A percentile compares a stretch with the other conserved stretches of the same genome.
phyloP scores from a whole-genome alignment of 2,888 invertebrate genomes.

The Rhodophaea formosa region DNA sequence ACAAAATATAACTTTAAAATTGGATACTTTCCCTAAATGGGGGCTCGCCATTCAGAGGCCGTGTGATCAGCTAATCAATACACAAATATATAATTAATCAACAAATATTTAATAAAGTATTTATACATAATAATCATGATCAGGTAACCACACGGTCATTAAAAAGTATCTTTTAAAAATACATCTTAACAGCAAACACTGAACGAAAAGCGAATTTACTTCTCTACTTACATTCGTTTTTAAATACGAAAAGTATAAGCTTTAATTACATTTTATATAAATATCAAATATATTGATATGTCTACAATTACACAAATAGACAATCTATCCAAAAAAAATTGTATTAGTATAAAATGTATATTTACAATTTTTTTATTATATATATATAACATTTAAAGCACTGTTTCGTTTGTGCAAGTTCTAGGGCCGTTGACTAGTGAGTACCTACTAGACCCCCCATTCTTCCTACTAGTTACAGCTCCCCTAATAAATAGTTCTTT shows the following conservation, averaged over 20 bases:
- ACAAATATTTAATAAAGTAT: constrained; percentile 3
- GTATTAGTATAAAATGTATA: constrained; percentile 27
- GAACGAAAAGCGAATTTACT: constrained; percentile 22
- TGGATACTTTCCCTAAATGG: constrained; percentile 67
- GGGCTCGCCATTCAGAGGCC: constrained; percentile 71
- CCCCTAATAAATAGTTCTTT: constrained; percentile 89
- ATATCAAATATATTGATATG: constrained; percentile 38
- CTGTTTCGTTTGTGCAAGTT: constrained; percentile 92
- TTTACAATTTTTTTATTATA: constrained; percentile 26
- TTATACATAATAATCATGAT: constrained; percentile 36
- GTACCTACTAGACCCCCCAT: constrained; percentile 87
- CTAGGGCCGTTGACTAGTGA: constrained; percentile 91
- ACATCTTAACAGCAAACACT: constrained; percentile 20
- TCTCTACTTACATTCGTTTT: neutral
- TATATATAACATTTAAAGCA: constrained; percentile 76
- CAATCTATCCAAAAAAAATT: constrained; percentile 29
- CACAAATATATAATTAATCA: constrained; percentile 27
- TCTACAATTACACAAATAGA: constrained; percentile 41
- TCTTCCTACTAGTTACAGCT: constrained; percentile 82
- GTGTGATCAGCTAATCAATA: constrained; percentile 51
- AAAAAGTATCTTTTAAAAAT: constrained; percentile 51
- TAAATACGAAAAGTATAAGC: neutral
- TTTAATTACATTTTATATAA: constrained; percentile 5
- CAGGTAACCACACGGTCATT: constrained; percentile 53
- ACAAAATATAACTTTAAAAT: constrained; percentile 28